These are phyloP conservation scores for Myotis brandtii DNA, from an alignment of 2,113 vertebrate species.

Conservation along the genomic window DNA sequence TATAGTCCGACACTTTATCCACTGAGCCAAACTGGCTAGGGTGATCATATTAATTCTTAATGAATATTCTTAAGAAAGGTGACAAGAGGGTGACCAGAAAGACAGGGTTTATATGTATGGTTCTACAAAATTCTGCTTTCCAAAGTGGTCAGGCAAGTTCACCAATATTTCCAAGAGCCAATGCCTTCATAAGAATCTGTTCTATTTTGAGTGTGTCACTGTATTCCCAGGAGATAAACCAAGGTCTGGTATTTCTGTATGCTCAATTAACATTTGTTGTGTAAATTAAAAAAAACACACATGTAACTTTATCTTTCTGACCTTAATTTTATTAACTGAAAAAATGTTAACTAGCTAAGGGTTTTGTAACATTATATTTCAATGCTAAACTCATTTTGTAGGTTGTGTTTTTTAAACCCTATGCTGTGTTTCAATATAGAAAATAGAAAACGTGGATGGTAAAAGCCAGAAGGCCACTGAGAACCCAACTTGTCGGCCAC, in stretches of 20 bases:
- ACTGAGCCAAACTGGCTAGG: too few species aligned
- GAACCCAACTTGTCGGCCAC: not conserved
- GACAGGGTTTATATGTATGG: not conserved
- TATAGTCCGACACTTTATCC: too few species aligned
- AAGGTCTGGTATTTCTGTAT: not conserved
- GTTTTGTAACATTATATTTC: conserved; percentile 6
- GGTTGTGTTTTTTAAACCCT: not conserved
- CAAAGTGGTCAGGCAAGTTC: not conserved
- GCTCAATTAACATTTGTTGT: not conserved
- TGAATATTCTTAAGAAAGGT: not conserved
- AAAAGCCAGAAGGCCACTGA: not conserved
- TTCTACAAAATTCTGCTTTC: not conserved
- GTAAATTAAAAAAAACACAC: not conserved
- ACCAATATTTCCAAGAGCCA: not conserved
- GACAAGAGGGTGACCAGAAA: not conserved
- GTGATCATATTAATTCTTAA: not conserved
- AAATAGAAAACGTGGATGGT: not conserved
- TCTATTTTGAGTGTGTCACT: not conserved
- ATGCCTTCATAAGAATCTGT: not conserved
- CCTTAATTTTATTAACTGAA: not conserved
- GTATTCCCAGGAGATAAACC: not conserved
- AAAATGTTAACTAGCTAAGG: not conserved
- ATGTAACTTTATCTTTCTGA: conserved; percentile 23
- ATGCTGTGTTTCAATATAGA: not conserved
- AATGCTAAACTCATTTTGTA: not conserved